Evolutionary conservation across 2,888 invertebrate genomes (phyloP), one percentile per base, ranked within the genome.

Genomic region (Caenorhabditis drosophilae): DNA sequence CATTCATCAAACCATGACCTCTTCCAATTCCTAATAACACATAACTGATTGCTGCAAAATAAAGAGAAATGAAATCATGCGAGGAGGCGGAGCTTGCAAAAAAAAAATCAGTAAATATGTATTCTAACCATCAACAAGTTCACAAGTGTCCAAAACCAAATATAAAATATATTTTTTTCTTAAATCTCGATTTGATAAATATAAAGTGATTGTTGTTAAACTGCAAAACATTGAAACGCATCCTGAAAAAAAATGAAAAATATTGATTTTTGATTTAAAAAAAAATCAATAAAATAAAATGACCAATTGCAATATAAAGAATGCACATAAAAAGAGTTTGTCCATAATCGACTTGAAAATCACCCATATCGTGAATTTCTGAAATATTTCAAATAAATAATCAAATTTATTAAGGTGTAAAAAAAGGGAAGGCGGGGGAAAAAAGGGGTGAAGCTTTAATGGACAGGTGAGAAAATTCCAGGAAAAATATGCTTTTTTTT

Each of bases 291-390:
- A n/a, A n/a, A n/a, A n/a, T 15, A 7, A 31, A 44, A 51, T 47
- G 25, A 75, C 75, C 75, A 51, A 75, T 51, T 12, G 59, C 40
- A 47, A 74, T 40, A 51, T 75, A 75, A 9, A 73, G 55, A 18
- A 67, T 56, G 42, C 75, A 75, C 75, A 75, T 75, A 40, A 75
- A 75, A 7, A 73, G 52, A 1, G 75, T 72, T 6, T 69, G 64
- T 9, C 60, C 61, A 31, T 46, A 67, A 31, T 64, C 61, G 18
- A 71, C 64, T 42, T 54, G 18, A 26, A 71, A 56, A 41, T 71
- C 70, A 27, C 60, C 56, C 66, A 66, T 66, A 20, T 25, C n/a
- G 11, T 41, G 38, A 38, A 11, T 34, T 34, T 34, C 34, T 34
- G 34, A 34, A 11, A 12, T 34, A 34, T 34, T 34, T 34, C 9